Evolutionary conservation across 2,888 invertebrate genomes (phyloP).

Genomic region (Microdon myrmicae): DNA sequence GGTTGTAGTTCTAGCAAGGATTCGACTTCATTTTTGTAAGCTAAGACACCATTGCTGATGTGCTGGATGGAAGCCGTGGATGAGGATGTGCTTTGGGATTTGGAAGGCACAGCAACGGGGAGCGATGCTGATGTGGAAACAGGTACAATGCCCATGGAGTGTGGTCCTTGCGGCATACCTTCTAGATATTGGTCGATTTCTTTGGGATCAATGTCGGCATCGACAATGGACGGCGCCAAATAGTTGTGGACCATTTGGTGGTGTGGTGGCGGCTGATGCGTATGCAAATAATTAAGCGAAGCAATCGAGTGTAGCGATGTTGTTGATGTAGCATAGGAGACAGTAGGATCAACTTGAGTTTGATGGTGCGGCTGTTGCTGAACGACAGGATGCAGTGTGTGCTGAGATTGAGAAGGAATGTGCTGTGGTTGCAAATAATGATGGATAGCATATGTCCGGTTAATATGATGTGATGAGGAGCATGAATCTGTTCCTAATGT

Average conservation of each 20-base stretch:
- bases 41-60: conserved; percentile 20
- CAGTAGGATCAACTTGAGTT: conserved; percentile 37
- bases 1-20: conserved; percentile 56
- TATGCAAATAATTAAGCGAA: conserved; percentile 63
- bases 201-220: conserved; percentile 63
- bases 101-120: too few relatives aligned
- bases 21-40: conserved; percentile 53
- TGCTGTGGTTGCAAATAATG: conserved; percentile 47
- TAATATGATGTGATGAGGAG: conserved; percentile 28
- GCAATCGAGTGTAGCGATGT: conserved; percentile 61
- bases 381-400: conserved; percentile 22
- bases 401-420: conserved; percentile 42
- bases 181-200: conserved; percentile 68
- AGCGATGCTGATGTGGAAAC: conserved; percentile 36
- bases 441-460: conserved; percentile 47
- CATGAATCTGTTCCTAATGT: conserved; percentile 32
- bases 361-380: conserved; percentile 23
- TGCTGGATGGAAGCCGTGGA: conserved; percentile 11
- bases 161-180: conserved; percentile 62
- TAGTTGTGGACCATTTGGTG: conserved; percentile 46
- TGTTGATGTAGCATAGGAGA: conserved; percentile 46
- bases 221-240: conserved; percentile 48
- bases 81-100: too few relatives aligned
- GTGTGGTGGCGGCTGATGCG: conserved; percentile 45
- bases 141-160: conserved; percentile 37